A percentile compares a stretch with the other conserved stretches of the same genome.
Conservation (phyloP, 2,113 vertebrate species). For the Coreoperca whiteheadi region DNA sequence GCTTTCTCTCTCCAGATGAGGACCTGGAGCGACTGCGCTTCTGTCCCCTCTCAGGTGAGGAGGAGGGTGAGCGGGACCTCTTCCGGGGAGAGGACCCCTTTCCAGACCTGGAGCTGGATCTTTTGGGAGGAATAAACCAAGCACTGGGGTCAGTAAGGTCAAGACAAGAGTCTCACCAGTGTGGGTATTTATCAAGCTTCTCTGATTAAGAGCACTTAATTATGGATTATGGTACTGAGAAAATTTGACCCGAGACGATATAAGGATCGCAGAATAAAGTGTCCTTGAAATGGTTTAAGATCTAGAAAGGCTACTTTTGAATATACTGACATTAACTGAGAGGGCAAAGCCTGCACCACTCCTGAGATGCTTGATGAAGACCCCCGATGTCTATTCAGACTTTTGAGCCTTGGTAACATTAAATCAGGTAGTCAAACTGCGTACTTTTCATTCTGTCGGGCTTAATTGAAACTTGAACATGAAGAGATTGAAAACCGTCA, state of each 20-base stretch:
- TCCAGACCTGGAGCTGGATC: slow-evolving; percentile 99
- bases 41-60: slow-evolving; percentile 93
- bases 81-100: slow-evolving; percentile 95
- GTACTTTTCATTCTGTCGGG: background rate
- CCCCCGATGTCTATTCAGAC: slow-evolving; percentile 40
- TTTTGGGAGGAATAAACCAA: slow-evolving; percentile 94
- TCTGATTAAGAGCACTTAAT: slow-evolving; percentile 38
- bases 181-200: slow-evolving; percentile 73
- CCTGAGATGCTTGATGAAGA: slow-evolving; percentile 62
- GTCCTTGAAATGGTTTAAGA: background rate
- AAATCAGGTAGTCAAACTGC: background rate
- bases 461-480: background rate
- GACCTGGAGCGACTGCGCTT: slow-evolving; percentile 98
- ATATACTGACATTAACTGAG: background rate
- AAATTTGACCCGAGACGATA: background rate
- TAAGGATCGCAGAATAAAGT: background rate
- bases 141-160: slow-evolving; percentile 82
- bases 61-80: slow-evolving; percentile 94
- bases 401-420: background rate
- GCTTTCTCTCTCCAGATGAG: slow-evolving; percentile 96
- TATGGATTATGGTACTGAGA: background rate
- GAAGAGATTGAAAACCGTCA: background rate
- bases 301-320: background rate
- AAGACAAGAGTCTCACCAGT: slow-evolving; percentile 17
- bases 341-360: slow-evolving; percentile 6